Base-by-base conservation (phyloP, 2,113 vertebrate species). In the Loxodonta africana region DNA sequence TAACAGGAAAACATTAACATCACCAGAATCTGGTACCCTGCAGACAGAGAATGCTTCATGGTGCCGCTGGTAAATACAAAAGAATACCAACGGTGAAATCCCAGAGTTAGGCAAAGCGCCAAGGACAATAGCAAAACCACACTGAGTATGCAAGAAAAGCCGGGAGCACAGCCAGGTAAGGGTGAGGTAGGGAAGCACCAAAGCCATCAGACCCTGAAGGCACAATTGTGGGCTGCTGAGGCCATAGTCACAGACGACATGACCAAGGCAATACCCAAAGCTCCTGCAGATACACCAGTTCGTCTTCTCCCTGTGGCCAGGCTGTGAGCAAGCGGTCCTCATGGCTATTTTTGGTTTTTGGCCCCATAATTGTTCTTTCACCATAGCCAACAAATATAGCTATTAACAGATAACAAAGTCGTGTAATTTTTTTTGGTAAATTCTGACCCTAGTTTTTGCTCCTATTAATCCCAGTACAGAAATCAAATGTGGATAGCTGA, bases 401-500 rank as follows among this genome's bases (percentile, higher is more conserved):
- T 86, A 67, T 28, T 65, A 94, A 84, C 1, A 77, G 46, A 51
- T 37, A 91, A 74, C 60, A 87, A 90, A 92, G 8, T 73, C 11
- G 37, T 60, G 17, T 30, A 46, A 73, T 18, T 48, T 60, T 78
- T 77, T 17, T n/a, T 26, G 41, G 57, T 9, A 48, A 33, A 33
- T 21, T 18, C 9, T 37, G 10, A 84, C 23, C 76, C 76, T 46
- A 60, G 18, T 48, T 88, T 93, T 82, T 51, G 57, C 57, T 87
- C 94, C 67, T 60, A 6, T 95, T 84, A 93, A 87, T 78, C 17
- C 33, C 41, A 89, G 25, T 14, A 73, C 0, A 25, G 44, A 93
- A 96, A 82, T 90, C 67, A 95, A 91, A 89, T 53, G 82, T 80
- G 18, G 18, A 23, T 48, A 81, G 78, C 44, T 87, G 87, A 88